phyloP scores from a whole-genome alignment of 2,888 invertebrate genomes.

The Mythimna lalbum region DNA sequence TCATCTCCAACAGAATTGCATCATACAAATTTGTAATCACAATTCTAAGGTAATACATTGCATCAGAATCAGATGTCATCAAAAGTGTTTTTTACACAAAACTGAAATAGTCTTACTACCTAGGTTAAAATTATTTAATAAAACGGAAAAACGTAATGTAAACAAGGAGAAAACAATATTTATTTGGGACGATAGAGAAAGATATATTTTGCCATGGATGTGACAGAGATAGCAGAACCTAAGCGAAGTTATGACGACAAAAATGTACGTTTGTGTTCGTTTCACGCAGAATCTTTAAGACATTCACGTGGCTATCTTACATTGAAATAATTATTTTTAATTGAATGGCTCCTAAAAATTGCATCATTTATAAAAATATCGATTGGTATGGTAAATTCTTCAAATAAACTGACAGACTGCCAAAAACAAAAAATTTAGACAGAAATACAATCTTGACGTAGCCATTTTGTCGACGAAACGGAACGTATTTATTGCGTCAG shows the following conservation, averaged over 20 bases:
- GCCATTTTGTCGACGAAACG: slow-evolving; percentile 30
- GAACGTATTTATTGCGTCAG: slow-evolving; percentile 63
- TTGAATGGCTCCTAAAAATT: not conserved
- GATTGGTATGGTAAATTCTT: not conserved
- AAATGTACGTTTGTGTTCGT: not conserved
- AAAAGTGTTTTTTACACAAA: slow-evolving; percentile 7
- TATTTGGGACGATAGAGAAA: slow-evolving; percentile 29
- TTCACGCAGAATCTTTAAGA: slow-evolving; percentile 26
- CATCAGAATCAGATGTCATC: not conserved
- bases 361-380: too few species aligned
- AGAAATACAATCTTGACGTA: not conserved
- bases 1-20: slow-evolving; percentile 51
- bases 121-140: not conserved
- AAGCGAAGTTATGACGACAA: slow-evolving; percentile 8
- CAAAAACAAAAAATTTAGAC: not conserved
- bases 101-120: not conserved
- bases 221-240: slow-evolving; percentile 43
- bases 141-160: slow-evolving; percentile 18
- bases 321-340: not conserved
- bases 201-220: not conserved
- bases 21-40: slow-evolving; percentile 29
- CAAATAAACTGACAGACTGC: not conserved
- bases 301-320: not conserved
- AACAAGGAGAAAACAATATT: slow-evolving; percentile 25
- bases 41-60: slow-evolving; percentile 9